Percentiles rank a stretch among this genome's conserved stretches.
phyloP scores from a whole-genome alignment of 2,888 invertebrate genomes.

The Graphium colonna region DNA sequence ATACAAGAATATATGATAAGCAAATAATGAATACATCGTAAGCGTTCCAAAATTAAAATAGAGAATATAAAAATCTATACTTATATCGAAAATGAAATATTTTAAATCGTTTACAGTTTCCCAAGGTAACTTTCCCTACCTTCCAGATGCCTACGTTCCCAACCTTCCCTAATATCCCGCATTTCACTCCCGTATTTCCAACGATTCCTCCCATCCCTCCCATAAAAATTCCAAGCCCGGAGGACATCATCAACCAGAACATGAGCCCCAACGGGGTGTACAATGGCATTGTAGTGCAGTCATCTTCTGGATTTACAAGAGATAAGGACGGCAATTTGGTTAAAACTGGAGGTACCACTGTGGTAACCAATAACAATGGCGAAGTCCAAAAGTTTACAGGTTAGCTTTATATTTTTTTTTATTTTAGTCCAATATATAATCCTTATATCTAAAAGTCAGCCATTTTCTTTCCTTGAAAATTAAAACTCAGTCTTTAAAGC shows the following conservation, averaged over 20 bases:
- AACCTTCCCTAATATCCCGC: slow-evolving; percentile 30
- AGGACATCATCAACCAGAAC: slow-evolving; percentile 35
- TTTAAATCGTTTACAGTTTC: slow-evolving; percentile 23
- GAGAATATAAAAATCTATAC: neutral
- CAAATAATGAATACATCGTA: neutral
- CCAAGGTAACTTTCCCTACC: slow-evolving; percentile 22
- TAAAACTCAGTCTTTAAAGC: no score
- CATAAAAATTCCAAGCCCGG: slow-evolving; percentile 26
- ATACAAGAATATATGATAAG: no score
- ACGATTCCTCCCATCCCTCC: slow-evolving; percentile 15
- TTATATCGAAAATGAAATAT: neutral
- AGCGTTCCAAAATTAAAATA: neutral
- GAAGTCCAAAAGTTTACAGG: slow-evolving; percentile 31
- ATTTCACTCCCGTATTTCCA: slow-evolving; percentile 18
- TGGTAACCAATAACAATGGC: slow-evolving; percentile 40
- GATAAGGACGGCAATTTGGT: slow-evolving; percentile 39
- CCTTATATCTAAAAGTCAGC: no score
- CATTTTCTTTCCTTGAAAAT: no score
- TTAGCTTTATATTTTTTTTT: no score
- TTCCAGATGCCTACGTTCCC: slow-evolving; percentile 21
- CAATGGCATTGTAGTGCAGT: slow-evolving; percentile 35
- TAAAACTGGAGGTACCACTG: slow-evolving; percentile 34
- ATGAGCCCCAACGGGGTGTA: slow-evolving; percentile 36
- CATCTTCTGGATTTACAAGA: slow-evolving; percentile 26
- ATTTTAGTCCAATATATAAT: no score